Evolutionary conservation across 2,113 vertebrate species (phyloP).

Genomic region (Misgurnus mizolepis): DNA sequence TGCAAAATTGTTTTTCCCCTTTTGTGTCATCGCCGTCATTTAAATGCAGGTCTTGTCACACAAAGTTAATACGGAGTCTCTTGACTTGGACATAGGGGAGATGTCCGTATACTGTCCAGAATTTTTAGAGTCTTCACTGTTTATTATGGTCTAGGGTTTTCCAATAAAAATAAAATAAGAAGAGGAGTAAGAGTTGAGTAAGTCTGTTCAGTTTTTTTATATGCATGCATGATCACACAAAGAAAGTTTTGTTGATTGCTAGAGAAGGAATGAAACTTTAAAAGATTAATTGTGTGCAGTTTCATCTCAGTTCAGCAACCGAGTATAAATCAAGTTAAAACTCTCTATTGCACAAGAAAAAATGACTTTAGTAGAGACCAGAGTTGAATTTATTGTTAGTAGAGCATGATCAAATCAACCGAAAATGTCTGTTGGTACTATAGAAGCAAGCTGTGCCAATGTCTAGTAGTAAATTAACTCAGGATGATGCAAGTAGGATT

Average conservation of each 20-base stretch:
- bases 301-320: neutral
- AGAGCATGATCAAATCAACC: neutral
- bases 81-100: neutral
- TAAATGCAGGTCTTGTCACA: too few relatives aligned
- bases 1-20: too few relatives aligned
- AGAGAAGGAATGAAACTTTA: neutral
- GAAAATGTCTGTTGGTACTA: neutral
- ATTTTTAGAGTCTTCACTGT: neutral
- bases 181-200: neutral
- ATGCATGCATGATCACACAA: neutral
- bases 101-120: neutral
- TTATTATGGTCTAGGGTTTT: neutral
- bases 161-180: neutral
- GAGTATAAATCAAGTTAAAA: neutral
- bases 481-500: neutral
- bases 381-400: neutral
- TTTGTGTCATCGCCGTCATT: too few relatives aligned
- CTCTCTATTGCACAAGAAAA: neutral
- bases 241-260: neutral
- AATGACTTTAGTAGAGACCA: neutral
- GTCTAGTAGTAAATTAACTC: neutral
- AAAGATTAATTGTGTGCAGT: conserved; percentile 7
- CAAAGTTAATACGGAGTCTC: too few relatives aligned
- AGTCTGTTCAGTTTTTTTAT: conserved; percentile 2
- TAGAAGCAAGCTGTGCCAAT: neutral